Conservation (phyloP, 1,140 invertebrate genomes). For the Lycorma delicatula region DNA sequence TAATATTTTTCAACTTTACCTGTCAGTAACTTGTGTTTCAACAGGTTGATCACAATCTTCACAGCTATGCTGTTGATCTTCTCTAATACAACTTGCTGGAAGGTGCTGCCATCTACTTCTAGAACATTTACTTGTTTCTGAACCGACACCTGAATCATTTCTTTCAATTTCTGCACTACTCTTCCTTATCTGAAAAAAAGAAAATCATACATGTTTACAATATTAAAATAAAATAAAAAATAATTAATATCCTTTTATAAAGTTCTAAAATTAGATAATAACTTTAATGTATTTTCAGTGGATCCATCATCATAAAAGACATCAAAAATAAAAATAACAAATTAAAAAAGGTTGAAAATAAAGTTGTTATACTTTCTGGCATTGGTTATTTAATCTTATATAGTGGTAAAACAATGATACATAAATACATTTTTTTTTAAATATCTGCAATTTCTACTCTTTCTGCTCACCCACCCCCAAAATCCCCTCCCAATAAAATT, state of each 20-base stretch:
- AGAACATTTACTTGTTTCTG: slow-evolving; percentile 82
- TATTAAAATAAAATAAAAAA: neutral
- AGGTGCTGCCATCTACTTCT: slow-evolving; percentile 57
- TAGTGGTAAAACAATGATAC: too few relatives aligned
- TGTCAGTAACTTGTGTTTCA: slow-evolving; percentile 56
- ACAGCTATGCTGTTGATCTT: slow-evolving; percentile 50
- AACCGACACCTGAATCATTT: slow-evolving; percentile 88
- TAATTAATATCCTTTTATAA: too few relatives aligned
- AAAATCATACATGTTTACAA: slow-evolving; percentile 8
- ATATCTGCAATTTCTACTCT: too few relatives aligned
- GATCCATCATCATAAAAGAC: too few relatives aligned
- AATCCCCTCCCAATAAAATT: too few relatives aligned
- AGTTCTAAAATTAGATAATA: too few relatives aligned
- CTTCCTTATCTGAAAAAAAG: slow-evolving; percentile 31
- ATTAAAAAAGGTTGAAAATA: neutral
- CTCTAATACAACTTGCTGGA: slow-evolving; percentile 36
- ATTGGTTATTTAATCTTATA: too few relatives aligned
- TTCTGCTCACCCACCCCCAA: too few relatives aligned
- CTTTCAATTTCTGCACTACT: slow-evolving; percentile 62
- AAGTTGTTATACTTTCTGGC: too few relatives aligned
- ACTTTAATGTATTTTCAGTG: too few relatives aligned
- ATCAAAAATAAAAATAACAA: neutral
- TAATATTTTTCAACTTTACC: too few relatives aligned
- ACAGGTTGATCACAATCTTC: slow-evolving; percentile 68
- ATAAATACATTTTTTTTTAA: too few relatives aligned